phyloP scores from a whole-genome alignment of 2,888 invertebrate species.

The Oeneis ivallda region DNA sequence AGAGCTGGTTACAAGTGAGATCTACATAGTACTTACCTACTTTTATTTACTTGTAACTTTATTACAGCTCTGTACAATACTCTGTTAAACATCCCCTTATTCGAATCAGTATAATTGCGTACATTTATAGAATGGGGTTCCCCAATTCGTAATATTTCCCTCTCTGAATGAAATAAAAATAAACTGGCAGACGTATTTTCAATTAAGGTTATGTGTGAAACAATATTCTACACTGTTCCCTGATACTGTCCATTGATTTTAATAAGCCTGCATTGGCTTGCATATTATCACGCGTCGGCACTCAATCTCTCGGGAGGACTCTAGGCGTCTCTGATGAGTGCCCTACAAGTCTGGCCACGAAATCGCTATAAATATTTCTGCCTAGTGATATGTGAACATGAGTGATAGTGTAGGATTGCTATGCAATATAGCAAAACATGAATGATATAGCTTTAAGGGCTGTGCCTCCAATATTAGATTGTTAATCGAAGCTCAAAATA shows the following conservation, averaged over 20 bases:
- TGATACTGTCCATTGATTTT: slow-evolving; percentile 21
- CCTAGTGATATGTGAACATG: background rate
- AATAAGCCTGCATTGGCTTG: slow-evolving; percentile 27
- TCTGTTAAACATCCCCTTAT: slow-evolving; percentile 20
- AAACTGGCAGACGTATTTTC: slow-evolving; percentile 22
- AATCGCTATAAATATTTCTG: slow-evolving; percentile 4
- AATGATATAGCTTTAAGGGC: too few relatives aligned
- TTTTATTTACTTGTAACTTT: background rate
- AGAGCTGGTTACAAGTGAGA: too few relatives aligned
- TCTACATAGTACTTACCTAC: too few relatives aligned
- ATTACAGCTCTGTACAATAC: background rate
- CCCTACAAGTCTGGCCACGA: slow-evolving; percentile 26
- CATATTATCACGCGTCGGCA: slow-evolving; percentile 23
- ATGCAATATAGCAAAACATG: background rate
- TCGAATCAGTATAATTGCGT: slow-evolving; percentile 26
- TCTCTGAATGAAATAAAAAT: slow-evolving; percentile 23
- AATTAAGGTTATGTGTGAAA: slow-evolving; percentile 30
- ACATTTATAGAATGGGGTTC: slow-evolving; percentile 24
- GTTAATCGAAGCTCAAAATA: too few relatives aligned
- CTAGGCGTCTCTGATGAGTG: slow-evolving; percentile 28
- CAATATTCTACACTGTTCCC: slow-evolving; percentile 23
- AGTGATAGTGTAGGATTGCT: background rate
- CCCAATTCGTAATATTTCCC: slow-evolving; percentile 14
- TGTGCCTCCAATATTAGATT: too few relatives aligned
- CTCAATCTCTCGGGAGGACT: slow-evolving; percentile 22